phyloP scores from a whole-genome alignment of 1,140 invertebrate species.

The Habropoda laboriosa region DNA sequence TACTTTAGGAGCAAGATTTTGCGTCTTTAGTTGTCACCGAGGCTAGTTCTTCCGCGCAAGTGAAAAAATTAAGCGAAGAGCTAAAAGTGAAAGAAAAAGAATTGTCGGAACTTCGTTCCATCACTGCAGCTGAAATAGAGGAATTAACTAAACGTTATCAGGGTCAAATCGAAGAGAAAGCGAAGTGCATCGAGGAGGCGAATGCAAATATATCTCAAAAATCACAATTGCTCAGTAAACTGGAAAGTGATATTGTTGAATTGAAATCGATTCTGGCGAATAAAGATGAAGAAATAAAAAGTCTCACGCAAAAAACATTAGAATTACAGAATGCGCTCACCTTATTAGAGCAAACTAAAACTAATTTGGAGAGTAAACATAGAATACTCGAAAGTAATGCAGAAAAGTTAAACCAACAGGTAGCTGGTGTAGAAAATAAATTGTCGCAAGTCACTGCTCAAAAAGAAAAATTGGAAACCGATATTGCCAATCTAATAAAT shows the following conservation, averaged over 20 bases:
- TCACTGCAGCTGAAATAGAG: conserved; percentile 69
- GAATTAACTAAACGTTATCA: conserved; percentile 72
- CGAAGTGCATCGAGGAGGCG: conserved; percentile 71
- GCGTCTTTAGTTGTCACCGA: conserved; percentile 57
- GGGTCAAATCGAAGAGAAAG: conserved; percentile 69
- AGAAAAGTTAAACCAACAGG: conserved; percentile 75
- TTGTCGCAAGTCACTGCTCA: conserved; percentile 71
- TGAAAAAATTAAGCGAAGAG: conserved; percentile 67
- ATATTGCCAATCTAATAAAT: conserved; percentile 77
- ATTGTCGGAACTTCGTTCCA: conserved; percentile 69
- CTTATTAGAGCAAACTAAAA: conserved; percentile 76
- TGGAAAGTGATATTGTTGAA: conserved; percentile 74
- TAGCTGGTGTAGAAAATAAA: conserved; percentile 76
- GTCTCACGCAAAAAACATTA: conserved; percentile 74
- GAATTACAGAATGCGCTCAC: conserved; percentile 75
- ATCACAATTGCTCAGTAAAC: conserved; percentile 62
- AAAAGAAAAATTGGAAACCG: conserved; percentile 79
- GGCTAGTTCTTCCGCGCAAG: conserved; percentile 55
- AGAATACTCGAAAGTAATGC: conserved; percentile 71
- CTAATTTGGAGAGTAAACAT: conserved; percentile 75
- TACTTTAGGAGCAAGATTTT: conserved; percentile 67
- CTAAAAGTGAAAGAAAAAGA: conserved; percentile 70
- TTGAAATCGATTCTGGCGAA: conserved; percentile 71
- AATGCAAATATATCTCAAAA: conserved; percentile 68
- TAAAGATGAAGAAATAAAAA: conserved; percentile 79